Conservation (phyloP, 2,888 invertebrate species). For the Brenthis daphne region DNA sequence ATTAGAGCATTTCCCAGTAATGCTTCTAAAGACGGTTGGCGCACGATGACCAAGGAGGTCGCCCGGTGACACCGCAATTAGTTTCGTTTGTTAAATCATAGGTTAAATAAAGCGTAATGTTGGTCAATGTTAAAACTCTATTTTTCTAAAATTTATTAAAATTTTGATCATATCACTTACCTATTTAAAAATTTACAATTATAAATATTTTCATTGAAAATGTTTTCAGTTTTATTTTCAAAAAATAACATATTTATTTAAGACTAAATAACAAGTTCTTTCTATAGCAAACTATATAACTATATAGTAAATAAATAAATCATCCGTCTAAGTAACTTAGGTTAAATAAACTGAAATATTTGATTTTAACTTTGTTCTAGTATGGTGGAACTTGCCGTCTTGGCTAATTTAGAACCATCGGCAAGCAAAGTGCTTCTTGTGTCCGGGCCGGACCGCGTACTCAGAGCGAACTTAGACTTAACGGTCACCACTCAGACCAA, state of each 20-base stretch:
- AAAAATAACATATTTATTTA: too few species aligned
- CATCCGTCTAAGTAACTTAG: neutral
- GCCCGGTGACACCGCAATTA: constrained; percentile 45
- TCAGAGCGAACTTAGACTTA: constrained; percentile 59
- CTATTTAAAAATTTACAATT: too few species aligned
- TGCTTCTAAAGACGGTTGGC: constrained; percentile 76
- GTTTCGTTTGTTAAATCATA: neutral
- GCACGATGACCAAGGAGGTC: constrained; percentile 69
- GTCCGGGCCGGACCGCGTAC: constrained; percentile 51
- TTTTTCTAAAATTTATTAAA: too few species aligned
- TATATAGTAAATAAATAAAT: neutral
- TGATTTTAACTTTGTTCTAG: constrained; percentile 35
- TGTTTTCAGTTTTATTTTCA: too few species aligned
- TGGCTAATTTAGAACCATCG: constrained; percentile 75
- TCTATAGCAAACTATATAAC: neutral
- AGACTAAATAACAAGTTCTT: too few species aligned
- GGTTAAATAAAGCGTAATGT: neutral
- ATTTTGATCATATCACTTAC: too few species aligned
- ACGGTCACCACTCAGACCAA: constrained; percentile 59
- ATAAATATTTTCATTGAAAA: too few species aligned
- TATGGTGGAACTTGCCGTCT: constrained; percentile 43
- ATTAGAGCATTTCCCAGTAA: constrained; percentile 81
- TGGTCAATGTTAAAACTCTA: neutral
- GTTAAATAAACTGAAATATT: neutral
- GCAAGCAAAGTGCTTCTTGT: constrained; percentile 75